A percentile compares a stretch with the other conserved stretches of the same genome.
Evolutionary conservation across 2,888 invertebrate genomes (phyloP).

Genomic region (Mylabris sibirica): DNA sequence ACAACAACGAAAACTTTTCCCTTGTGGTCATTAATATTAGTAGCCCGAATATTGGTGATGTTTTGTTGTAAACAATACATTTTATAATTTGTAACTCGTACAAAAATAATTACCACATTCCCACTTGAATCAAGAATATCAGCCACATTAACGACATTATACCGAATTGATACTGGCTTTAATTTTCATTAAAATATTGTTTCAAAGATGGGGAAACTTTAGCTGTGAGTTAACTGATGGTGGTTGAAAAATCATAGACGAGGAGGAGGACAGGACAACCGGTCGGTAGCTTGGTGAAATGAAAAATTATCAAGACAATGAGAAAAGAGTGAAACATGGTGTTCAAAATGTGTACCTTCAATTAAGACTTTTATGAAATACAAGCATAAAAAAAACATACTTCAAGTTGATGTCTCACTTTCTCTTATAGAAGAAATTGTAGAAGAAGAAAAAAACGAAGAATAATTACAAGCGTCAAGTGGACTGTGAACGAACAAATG

Average conservation of each 20-base stretch:
- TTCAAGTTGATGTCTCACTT: not conserved
- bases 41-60: constrained; percentile 18
- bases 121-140: constrained; percentile 46
- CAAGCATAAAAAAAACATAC: constrained; percentile 41
- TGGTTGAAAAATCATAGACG: not conserved
- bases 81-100: constrained; percentile 35
- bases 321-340: constrained; percentile 56
- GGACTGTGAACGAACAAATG: constrained; percentile 60
- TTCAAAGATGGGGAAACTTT: constrained; percentile 20
- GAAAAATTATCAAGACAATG: constrained; percentile 60
- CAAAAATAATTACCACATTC: constrained; percentile 56
- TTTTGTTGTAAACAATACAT: constrained; percentile 24
- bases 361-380: constrained; percentile 53
- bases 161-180: constrained; percentile 53
- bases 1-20: not conserved
- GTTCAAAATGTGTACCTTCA: constrained; percentile 56
- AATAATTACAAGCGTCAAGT: constrained; percentile 60
- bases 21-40: constrained; percentile 23
- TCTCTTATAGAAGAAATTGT: not conserved
- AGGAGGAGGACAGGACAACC: constrained; percentile 6
- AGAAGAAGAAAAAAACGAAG: constrained; percentile 48
- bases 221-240: not conserved
- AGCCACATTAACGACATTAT: constrained; percentile 44
- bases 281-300: constrained; percentile 46
- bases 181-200: constrained; percentile 60